These are phyloP conservation scores for Linyphia triangularis DNA, from an alignment of 2,888 invertebrate genomes.

Conservation along the genomic window DNA sequence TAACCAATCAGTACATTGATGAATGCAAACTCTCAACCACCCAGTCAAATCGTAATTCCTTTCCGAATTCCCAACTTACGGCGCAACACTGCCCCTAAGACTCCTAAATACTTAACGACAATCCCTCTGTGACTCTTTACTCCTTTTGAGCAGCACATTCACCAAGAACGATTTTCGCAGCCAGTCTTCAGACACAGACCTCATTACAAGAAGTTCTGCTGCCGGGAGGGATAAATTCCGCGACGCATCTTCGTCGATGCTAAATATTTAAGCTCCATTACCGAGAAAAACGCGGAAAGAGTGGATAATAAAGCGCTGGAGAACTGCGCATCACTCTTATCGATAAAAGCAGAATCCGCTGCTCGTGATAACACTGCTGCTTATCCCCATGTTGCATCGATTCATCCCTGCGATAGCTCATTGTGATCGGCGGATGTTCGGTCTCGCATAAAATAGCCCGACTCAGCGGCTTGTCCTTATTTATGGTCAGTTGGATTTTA, in stretches of 20 bases:
- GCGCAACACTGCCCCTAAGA: neutral
- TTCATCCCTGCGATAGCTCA: neutral
- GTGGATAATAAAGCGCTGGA: too few relatives aligned
- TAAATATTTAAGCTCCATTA: conserved; percentile 54
- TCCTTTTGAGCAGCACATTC: neutral
- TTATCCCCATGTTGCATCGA: conserved; percentile 8
- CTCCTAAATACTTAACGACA: neutral
- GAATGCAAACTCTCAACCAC: too few relatives aligned
- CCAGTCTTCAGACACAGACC: neutral
- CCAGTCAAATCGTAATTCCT: too few relatives aligned
- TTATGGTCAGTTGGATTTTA: neutral
- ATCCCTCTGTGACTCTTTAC: neutral
- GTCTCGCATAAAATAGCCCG: conserved; percentile 7
- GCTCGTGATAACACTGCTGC: neutral
- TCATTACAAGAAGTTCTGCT: neutral
- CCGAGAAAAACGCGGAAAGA: neutral
- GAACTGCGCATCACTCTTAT: neutral
- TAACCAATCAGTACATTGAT: too few relatives aligned
- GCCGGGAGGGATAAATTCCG: neutral
- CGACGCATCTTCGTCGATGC: neutral
- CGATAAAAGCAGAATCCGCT: conserved; percentile 15
- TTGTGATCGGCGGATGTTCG: neutral
- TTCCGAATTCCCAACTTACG: neutral
- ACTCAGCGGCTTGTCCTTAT: neutral
- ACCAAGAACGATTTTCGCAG: neutral